Base-by-base conservation (phyloP, 2,797 vertebrate genomes). In the Bradypodion pumilum region DNA sequence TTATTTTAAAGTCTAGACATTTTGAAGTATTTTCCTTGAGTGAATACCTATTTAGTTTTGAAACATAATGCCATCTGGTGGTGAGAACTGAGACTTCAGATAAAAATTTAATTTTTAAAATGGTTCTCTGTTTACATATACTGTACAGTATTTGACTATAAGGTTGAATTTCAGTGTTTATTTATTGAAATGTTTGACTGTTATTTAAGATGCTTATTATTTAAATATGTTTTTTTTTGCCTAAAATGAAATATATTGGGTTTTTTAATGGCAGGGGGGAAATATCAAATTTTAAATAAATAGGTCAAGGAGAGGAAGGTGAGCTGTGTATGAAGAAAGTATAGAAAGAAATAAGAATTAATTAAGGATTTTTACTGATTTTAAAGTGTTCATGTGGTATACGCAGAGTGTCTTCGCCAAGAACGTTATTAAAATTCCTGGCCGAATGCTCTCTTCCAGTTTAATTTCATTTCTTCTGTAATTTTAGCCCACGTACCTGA, bases 1-100 rank as follows among this genome's bases (percentile, higher is more conserved):
- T 2, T 65, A 52, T 69, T 44, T 72, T 52, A 0, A 25, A 15
- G 7, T 15, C n/a, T n/a, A n/a, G n/a, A n/a, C n/a, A n/a, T n/a
- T n/a, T n/a, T n/a, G n/a, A n/a, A n/a, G n/a, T 75, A 1, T n/a
- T 79, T 0, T 0, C 76, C 63, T 76, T 7, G 0, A 37, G 1
- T 42, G 87, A 80, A 90, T 91, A 74, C 12, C 35, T n/a, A 84
- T 83, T 88, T 85, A 89, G 75, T 86, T 86, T 82, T 25, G 91
- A 46, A 88, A 84, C 83, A 49, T 78, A 92, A 88, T 93, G 89
- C 92, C 95, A 94, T 89, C 95, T 94, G 91, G 92, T 93, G 94
- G 94, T 87, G 74, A 82, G 2, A 10, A 56, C 66, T 80, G 89
- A 46, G 37, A 2, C 74, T 87, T 44, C 70, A 74, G 59, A 46